These are phyloP conservation scores for Antechinus stuartii DNA, from an alignment of 2,113 vertebrate species.

Conservation along the genomic window DNA sequence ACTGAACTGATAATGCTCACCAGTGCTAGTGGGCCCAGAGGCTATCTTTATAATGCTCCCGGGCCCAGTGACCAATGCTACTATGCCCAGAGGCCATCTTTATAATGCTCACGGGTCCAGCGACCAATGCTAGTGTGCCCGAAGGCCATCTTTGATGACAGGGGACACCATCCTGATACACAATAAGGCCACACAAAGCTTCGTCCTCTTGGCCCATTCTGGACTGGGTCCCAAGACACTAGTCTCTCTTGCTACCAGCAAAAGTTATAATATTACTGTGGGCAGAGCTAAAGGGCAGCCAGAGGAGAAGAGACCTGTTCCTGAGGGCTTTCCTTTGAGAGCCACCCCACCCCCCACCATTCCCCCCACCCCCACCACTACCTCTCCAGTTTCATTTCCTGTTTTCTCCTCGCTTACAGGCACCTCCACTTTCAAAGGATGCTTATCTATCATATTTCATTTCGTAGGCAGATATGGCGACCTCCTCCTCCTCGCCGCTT, in stretches of 20 bases:
- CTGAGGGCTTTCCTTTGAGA: constrained; percentile 22
- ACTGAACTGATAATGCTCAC: not conserved
- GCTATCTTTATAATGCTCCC: too few relatives aligned
- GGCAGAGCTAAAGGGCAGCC: constrained; percentile 50
- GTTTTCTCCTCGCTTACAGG: constrained; percentile 80
- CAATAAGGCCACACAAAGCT: not conserved
- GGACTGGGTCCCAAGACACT: not conserved
- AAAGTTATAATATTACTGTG: constrained; percentile 37
- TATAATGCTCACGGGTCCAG: too few relatives aligned
- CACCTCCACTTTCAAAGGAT: constrained; percentile 82
- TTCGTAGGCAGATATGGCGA: constrained; percentile 62
- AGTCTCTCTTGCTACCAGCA: not conserved
- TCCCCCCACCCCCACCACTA: not conserved
- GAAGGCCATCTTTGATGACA: not conserved
- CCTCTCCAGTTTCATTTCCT: constrained; percentile 76
- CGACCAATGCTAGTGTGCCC: not conserved
- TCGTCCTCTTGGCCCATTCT: not conserved
- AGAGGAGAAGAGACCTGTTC: constrained; percentile 48
- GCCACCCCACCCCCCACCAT: not conserved
- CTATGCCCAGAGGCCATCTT: too few relatives aligned
- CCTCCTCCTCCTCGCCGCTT: constrained; percentile 56
- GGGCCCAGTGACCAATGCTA: too few relatives aligned
- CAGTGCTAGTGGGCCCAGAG: too few relatives aligned
- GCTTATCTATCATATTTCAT: constrained; percentile 72
- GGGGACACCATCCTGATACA: not conserved